Conservation (phyloP, 2,113 vertebrate species). For the Chitala chitala region DNA sequence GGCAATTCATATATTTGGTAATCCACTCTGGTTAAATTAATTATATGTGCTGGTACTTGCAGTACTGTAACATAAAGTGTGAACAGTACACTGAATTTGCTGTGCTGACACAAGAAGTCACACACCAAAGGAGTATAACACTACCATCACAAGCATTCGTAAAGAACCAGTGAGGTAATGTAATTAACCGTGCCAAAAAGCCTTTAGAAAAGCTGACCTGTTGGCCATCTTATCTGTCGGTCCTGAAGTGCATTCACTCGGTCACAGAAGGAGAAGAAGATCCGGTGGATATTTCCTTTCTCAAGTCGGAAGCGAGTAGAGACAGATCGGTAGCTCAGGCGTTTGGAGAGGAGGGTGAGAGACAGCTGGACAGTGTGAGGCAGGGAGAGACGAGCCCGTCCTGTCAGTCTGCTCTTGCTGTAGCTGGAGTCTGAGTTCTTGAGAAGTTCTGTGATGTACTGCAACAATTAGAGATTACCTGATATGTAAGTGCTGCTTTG, state of each 20-base stretch:
- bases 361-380: constrained; percentile 60
- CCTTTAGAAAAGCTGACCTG: constrained; percentile 33
- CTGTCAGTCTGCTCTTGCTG: constrained; percentile 45
- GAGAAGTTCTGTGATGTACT: constrained; percentile 58
- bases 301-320: constrained; percentile 59
- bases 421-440: constrained; percentile 47
- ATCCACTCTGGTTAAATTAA: too few species aligned
- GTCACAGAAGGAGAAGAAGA: constrained; percentile 65
- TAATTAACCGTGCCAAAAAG: background rate
- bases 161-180: background rate
- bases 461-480: background rate
- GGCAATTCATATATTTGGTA: too few species aligned
- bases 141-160: background rate
- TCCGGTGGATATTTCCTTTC: constrained; percentile 64
- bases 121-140: too few species aligned
- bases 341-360: constrained; percentile 57
- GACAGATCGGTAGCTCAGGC: constrained; percentile 57
- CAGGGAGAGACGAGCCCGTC: constrained; percentile 56
- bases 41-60: too few species aligned
- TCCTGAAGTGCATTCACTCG: constrained; percentile 47
- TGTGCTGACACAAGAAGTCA: too few species aligned
- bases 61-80: too few species aligned
- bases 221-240: constrained; percentile 53
- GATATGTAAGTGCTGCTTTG: too few species aligned
- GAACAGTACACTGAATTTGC: too few species aligned